These are phyloP conservation scores for Andrena dorsata DNA, from an alignment of 2,888 invertebrate genomes.

Conservation along the genomic window DNA sequence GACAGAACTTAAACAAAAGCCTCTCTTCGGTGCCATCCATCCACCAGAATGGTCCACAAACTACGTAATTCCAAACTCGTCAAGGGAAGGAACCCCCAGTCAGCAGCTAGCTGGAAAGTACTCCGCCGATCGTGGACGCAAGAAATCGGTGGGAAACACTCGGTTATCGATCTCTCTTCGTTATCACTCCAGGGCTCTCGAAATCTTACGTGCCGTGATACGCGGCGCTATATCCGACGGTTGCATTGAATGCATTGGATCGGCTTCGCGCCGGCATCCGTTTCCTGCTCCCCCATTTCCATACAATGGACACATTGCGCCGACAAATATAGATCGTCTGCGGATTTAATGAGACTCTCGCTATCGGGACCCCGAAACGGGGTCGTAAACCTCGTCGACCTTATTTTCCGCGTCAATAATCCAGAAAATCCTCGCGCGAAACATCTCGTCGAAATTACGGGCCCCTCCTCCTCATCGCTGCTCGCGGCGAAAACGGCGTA, in stretches of 20 bases:
- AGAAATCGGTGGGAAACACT: background rate
- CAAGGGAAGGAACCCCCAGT: no score
- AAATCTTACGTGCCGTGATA: slow-evolving; percentile 16
- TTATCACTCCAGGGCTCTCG: background rate
- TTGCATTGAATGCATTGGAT: slow-evolving; percentile 32
- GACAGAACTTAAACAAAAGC: no score
- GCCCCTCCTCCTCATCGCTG: background rate
- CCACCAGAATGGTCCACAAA: no score
- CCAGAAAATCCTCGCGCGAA: slow-evolving; percentile 39
- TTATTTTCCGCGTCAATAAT: slow-evolving; percentile 58
- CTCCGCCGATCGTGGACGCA: background rate
- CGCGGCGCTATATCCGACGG: slow-evolving; percentile 22
- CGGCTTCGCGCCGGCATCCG: slow-evolving; percentile 45
- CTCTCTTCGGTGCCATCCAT: no score
- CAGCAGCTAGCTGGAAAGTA: no score
- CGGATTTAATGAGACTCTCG: slow-evolving; percentile 59
- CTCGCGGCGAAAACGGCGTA: background rate
- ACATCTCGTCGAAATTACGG: slow-evolving; percentile 31
- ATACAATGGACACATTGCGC: slow-evolving; percentile 55
- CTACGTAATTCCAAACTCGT: no score
- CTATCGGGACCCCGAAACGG: slow-evolving; percentile 49
- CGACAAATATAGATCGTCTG: slow-evolving; percentile 56
- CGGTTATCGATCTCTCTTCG: background rate
- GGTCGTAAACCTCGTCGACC: slow-evolving; percentile 59
- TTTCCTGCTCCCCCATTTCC: slow-evolving; percentile 59